Base-by-base conservation (phyloP, 37 sponge, comb jelly and placozoan genomes). In the Ianthella basta region DNA sequence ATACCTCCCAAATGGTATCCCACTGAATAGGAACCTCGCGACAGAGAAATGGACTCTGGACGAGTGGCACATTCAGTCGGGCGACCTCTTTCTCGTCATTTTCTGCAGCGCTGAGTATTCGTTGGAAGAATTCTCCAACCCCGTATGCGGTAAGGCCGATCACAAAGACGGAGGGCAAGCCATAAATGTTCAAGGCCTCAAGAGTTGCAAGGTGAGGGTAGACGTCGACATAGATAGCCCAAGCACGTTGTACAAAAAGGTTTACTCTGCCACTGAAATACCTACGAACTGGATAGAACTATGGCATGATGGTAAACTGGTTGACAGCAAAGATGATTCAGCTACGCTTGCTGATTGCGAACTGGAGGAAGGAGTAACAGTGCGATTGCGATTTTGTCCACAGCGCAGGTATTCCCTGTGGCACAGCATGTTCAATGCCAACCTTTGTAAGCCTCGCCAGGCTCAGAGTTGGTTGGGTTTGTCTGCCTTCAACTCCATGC, bases 1-100 rank as follows among this genome's bases (percentile, higher is more conserved):
- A 40, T 72, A 38, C 39, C 73, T 72, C 10, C 73, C 73, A 8
- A 72, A 72, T 72, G 73, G 73, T 20, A 72, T 72, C 41, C 73
- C 73, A 34, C 41, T 72, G 20, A 72, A 72, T 19, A 23, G 73
- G 32, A 72, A 72, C 36, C 13, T 38, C 13, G 41, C 41, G 20
- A 37, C 73, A 37, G 73, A 37, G 30, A 30, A 23, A 8, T 72
- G 73, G 73, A 72, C 73, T 8, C 19, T 72, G 35, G 20, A 32
- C 8, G 73, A 72, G 8, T 72, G 73, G 73, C 37, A 72, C 10
- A 72, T 72, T 13, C 8, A 38, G 19, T 30, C 23, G 5, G 41
- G 73, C 32, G 73, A 72, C 20, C 73, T 72, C 39, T 30, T 72
- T 10, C 73, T 72, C 20, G 73, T 72, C 8, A 37, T 72, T 20